Percentiles rank a stretch among this genome's conserved stretches.
Conservation (phyloP, 2,888 invertebrate genomes). For the Mantis religiosa region DNA sequence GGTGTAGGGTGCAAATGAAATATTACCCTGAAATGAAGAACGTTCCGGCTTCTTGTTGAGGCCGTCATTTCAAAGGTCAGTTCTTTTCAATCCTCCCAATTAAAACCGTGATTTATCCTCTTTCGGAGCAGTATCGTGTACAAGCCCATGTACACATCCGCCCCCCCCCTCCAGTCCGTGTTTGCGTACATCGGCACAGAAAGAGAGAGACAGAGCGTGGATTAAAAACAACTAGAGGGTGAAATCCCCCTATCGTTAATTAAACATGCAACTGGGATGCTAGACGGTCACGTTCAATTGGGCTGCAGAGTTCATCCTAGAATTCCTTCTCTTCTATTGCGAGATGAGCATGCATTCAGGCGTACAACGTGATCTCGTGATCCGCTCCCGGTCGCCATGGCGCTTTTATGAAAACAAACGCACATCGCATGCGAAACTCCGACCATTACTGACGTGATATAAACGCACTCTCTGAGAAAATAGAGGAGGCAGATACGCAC, state of each 20-base stretch:
- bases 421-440: too few relatives aligned
- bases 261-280: not conserved
- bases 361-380: too few relatives aligned
- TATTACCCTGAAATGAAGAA: not conserved
- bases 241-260: constrained; percentile 2
- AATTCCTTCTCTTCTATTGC: not conserved
- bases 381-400: too few relatives aligned
- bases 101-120: constrained; percentile 5
- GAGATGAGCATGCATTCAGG: not conserved
- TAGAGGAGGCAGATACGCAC: too few relatives aligned
- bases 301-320: not conserved
- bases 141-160: not conserved
- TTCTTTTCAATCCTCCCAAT: not conserved
- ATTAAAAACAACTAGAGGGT: not conserved
- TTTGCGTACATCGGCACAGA: not conserved
- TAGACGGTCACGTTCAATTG: not conserved
- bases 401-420: too few relatives aligned
- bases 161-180: not conserved
- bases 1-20: not conserved
- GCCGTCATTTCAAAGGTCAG: not conserved
- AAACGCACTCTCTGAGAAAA: too few relatives aligned
- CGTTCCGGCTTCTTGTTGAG: not conserved
- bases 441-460: too few relatives aligned
- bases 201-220: not conserved
- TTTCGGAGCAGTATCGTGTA: not conserved